Conservation (phyloP, 2,888 invertebrate species). For the Antitype chi region DNA sequence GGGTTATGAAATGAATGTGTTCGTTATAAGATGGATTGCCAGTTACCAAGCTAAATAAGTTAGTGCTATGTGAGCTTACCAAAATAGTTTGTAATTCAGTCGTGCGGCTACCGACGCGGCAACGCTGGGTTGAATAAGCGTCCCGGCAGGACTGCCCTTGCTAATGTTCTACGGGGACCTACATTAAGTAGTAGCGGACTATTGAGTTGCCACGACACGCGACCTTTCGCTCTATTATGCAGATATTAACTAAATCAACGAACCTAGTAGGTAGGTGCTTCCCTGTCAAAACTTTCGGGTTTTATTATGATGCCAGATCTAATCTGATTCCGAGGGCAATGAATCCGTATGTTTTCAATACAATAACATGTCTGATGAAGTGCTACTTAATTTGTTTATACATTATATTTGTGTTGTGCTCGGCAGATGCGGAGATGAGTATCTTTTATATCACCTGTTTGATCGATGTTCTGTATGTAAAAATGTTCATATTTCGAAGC, state of each 20-base stretch:
- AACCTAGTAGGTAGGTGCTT: background rate
- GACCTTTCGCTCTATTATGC: slow-evolving; percentile 7
- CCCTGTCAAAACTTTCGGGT: background rate
- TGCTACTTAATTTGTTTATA: slow-evolving; percentile 49
- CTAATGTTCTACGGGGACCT: background rate
- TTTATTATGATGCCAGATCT: slow-evolving; percentile 45
- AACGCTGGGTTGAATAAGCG: background rate
- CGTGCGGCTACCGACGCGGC: background rate
- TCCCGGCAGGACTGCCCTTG: background rate
- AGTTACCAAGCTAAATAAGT: slow-evolving; percentile 11
- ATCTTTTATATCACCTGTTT: slow-evolving; percentile 28
- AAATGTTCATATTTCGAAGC: slow-evolving; percentile 22
- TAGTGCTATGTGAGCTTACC: slow-evolving; percentile 7
- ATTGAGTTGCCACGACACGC: slow-evolving; percentile 1
- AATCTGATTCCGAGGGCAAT: slow-evolving; percentile 42
- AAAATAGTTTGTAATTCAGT: slow-evolving; percentile 13
- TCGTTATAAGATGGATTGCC: slow-evolving; percentile 27
- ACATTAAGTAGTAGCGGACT: background rate
- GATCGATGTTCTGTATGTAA: slow-evolving; percentile 34
- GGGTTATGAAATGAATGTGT: slow-evolving; percentile 8
- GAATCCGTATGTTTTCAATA: slow-evolving; percentile 46
- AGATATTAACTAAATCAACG: slow-evolving; percentile 1
- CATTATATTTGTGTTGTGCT: slow-evolving; percentile 25
- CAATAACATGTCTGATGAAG: slow-evolving; percentile 54
- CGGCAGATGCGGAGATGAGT: slow-evolving; percentile 12